Conservation (phyloP, 2,113 vertebrate species). For the Caloenas nicobarica region DNA sequence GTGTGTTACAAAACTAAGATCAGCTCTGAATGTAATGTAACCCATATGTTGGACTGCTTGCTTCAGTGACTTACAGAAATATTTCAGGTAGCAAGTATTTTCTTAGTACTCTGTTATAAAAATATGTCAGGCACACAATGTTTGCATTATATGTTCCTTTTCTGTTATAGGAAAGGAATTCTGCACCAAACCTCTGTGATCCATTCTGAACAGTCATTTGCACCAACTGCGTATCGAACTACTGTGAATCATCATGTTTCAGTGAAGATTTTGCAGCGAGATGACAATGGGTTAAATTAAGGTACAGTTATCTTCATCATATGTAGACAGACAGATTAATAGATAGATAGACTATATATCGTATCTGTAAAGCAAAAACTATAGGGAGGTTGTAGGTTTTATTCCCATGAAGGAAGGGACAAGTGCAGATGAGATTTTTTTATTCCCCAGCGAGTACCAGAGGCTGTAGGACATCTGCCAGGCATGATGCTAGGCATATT, state of each 20-base stretch:
- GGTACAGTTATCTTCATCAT: neutral
- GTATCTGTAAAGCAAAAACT: neutral
- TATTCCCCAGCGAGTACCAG: neutral
- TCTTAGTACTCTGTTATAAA: slow-evolving; percentile 45
- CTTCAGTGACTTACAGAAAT: slow-evolving; percentile 60
- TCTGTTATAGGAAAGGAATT: neutral
- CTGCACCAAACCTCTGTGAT: neutral
- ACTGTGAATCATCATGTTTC: neutral
- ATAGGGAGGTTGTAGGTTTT: neutral
- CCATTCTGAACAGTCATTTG: neutral
- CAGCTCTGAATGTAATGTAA: slow-evolving; percentile 50
- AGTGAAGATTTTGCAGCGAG: neutral
- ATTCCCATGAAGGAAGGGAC: neutral
- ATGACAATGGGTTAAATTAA: neutral
- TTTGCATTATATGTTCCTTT: slow-evolving; percentile 37
- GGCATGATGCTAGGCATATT: too few species aligned
- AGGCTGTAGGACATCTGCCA: neutral
- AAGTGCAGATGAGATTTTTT: neutral
- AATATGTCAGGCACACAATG: neutral
- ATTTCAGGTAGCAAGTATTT: slow-evolving; percentile 72
- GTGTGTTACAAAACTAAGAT: slow-evolving; percentile 63
- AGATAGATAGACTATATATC: neutral
- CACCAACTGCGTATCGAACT: neutral
- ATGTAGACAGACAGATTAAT: neutral
- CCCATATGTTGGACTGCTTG: slow-evolving; percentile 62